phyloP scores from a whole-genome alignment of 2,113 vertebrate genomes.

The Microcebus tavaratra region DNA sequence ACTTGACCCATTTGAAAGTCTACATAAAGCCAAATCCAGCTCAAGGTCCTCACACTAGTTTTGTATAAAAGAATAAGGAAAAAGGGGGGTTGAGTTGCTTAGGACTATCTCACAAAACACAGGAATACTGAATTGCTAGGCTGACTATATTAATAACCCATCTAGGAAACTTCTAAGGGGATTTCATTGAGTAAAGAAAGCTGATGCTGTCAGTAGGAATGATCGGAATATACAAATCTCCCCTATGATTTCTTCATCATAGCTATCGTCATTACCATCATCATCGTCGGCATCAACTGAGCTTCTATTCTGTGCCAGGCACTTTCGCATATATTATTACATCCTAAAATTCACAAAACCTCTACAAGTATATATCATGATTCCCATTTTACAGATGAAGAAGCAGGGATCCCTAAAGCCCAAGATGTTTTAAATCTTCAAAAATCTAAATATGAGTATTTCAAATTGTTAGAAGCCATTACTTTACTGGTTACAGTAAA shows the following conservation, averaged over 20 bases:
- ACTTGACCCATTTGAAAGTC: neutral
- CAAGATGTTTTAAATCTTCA: neutral
- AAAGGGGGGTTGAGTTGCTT: neutral
- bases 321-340: neutral
- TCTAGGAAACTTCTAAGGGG: neutral
- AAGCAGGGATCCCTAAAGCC: neutral
- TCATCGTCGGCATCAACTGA: accelerated
- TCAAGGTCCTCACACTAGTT: neutral
- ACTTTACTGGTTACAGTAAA: neutral
- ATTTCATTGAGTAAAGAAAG: neutral
- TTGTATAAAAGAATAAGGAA: neutral
- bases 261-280: too few relatives aligned
- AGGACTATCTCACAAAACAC: neutral
- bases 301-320: neutral
- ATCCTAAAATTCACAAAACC: neutral
- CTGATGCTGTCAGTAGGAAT: neutral
- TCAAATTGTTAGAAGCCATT: neutral
- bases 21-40: neutral
- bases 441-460: neutral
- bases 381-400: neutral
- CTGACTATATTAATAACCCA: neutral
- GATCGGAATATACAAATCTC: neutral
- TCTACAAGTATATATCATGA: neutral
- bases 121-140: neutral
- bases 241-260: neutral